phyloP scores from a whole-genome alignment of 2,797 vertebrate genomes.

The Champsocephalus esox region DNA sequence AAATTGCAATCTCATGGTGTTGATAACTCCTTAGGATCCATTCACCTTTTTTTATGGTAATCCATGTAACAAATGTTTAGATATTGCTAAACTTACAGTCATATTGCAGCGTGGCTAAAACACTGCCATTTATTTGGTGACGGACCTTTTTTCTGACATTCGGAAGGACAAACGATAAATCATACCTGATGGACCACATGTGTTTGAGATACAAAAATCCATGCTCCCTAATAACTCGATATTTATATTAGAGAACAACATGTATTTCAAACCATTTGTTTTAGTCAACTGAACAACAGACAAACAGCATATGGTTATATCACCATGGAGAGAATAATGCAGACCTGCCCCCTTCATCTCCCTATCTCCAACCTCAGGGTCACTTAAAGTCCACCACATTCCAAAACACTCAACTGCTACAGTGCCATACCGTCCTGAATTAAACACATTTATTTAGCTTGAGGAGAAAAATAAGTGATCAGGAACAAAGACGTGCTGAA shows the following conservation, averaged over 20 bases:
- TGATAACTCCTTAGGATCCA: not conserved
- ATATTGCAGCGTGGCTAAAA: not conserved
- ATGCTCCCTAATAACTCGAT: not conserved
- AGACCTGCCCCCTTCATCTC: constrained; percentile 37
- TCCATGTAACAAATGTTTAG: too few species aligned
- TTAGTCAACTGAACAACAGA: not conserved
- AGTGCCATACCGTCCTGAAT: constrained; percentile 40
- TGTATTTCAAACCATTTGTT: not conserved
- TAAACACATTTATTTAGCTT: constrained; percentile 42
- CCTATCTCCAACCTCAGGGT: constrained; percentile 58
- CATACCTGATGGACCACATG: not conserved
- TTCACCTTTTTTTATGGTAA: not conserved
- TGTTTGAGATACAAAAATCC: too few species aligned
- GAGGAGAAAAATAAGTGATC: constrained; percentile 8
- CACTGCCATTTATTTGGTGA: not conserved
- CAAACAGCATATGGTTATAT: constrained; percentile 17
- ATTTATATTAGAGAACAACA: constrained; percentile 2
- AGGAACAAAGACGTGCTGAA: constrained; percentile 46
- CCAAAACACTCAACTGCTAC: constrained; percentile 44
- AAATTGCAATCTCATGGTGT: not conserved
- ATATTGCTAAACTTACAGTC: not conserved
- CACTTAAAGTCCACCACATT: constrained; percentile 70
- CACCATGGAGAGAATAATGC: not conserved
- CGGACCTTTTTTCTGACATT: not conserved
- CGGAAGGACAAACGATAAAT: not conserved